Conservation (phyloP, 2,888 invertebrate species). For the Drosophila melanosoma region DNA sequence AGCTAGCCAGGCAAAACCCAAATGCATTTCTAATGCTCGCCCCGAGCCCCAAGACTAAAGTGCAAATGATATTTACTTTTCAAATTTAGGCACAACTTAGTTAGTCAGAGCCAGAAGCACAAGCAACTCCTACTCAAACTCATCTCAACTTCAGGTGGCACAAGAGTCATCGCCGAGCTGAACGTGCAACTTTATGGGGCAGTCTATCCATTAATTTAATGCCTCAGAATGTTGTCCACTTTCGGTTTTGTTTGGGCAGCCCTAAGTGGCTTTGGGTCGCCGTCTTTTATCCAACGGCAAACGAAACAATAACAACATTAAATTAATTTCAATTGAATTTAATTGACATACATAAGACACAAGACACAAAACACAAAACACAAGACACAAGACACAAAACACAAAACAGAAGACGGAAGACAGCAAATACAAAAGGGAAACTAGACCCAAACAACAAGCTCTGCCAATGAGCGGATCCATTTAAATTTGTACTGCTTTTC, state of each 20-base stretch:
- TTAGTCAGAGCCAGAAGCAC: conserved; percentile 32
- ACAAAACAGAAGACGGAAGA: background rate
- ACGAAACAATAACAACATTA: conserved; percentile 56
- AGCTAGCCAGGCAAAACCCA: conserved; percentile 46
- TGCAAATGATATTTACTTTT: conserved; percentile 68
- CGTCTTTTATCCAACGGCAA: conserved; percentile 18
- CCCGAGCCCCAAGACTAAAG: conserved; percentile 35
- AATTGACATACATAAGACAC: conserved; percentile 58
- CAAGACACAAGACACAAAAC: background rate
- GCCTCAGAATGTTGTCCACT: background rate
- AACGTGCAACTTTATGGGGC: conserved; percentile 18
- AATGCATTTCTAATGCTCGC: conserved; percentile 71
- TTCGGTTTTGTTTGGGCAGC: conserved; percentile 18
- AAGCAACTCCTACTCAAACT: background rate
- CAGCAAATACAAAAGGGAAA: conserved; percentile 10
- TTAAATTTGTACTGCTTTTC: conserved; percentile 26
- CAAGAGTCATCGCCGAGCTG: conserved; percentile 4
- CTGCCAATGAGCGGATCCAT: conserved; percentile 18
- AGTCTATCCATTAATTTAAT: conserved; percentile 28
- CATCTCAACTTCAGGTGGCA: conserved; percentile 30
- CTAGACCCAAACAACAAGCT: conserved; percentile 5
- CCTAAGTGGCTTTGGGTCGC: conserved; percentile 41
- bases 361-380: conserved; percentile 1
- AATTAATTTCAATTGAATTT: conserved; percentile 75
- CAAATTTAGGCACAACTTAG: conserved; percentile 37